A percentile compares a stretch with the other conserved stretches of the same genome.
phyloP scores from a whole-genome alignment of 35 echinoderm and acorn worm species.

The Apostichopus parvimensis region DNA sequence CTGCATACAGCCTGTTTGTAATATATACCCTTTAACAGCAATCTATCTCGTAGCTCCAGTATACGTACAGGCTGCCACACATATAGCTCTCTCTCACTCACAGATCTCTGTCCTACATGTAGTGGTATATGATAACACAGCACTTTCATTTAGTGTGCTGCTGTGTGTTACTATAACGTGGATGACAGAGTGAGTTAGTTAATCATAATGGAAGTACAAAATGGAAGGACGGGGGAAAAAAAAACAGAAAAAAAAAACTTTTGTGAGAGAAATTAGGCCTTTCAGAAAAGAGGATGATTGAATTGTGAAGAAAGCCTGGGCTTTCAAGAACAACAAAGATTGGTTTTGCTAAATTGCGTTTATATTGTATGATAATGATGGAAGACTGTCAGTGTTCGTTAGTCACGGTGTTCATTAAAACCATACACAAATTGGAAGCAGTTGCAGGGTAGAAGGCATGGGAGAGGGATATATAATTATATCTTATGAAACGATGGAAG shows the following conservation, averaged over 20 bases:
- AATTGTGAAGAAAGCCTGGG: background rate
- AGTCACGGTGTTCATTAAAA: too few relatives aligned
- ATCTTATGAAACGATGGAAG: too few relatives aligned
- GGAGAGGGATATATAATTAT: too few relatives aligned
- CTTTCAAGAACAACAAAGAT: background rate
- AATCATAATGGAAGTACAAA: background rate
- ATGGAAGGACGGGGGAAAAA: background rate
- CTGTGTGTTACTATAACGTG: background rate
- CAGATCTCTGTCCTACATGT: background rate
- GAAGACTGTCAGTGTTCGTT: too few relatives aligned
- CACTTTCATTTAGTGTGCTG: background rate
- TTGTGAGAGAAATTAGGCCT: background rate
- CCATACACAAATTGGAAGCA: too few relatives aligned
- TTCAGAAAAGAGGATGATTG: slow-evolving; percentile 8
- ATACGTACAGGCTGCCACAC: background rate
- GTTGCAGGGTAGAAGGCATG: too few relatives aligned
- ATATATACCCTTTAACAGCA: background rate
- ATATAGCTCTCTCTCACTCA: background rate
- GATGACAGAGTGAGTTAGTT: background rate
- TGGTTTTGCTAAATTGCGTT: background rate
- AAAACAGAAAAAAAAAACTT: background rate
- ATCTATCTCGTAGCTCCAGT: background rate
- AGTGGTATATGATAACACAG: background rate
- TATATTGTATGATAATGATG: too few relatives aligned
- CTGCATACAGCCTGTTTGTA: background rate